Conservation (phyloP, 2,797 vertebrate species). For the Microctenopoma lineatum region DNA sequence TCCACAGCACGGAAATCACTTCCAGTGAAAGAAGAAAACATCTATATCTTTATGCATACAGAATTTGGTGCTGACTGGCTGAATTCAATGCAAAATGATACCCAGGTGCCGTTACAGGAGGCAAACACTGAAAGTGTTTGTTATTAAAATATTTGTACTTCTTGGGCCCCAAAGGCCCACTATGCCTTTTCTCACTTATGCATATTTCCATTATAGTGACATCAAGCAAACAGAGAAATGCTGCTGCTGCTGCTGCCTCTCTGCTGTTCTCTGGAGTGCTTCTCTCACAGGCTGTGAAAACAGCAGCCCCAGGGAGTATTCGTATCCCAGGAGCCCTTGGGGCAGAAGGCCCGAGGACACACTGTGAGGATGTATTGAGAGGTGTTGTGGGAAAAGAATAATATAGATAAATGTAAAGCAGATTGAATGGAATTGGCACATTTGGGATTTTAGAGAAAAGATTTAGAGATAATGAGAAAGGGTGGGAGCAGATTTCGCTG, state of each 20-base stretch:
- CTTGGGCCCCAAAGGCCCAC: conserved; percentile 78
- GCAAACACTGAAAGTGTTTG: conserved; percentile 81
- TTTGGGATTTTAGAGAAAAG: conserved; percentile 68
- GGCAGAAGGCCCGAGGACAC: conserved; percentile 79
- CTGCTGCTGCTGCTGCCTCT: conserved; percentile 60
- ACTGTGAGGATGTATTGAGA: conserved; percentile 64
- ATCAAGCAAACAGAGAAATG: conserved; percentile 78
- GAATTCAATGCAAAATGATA: conserved; percentile 73
- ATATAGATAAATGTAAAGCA: conserved; percentile 71
- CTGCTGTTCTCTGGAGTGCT: conserved; percentile 65
- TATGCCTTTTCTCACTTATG: conserved; percentile 77
- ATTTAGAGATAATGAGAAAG: conserved; percentile 49
- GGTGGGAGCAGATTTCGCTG: not conserved
- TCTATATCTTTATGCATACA: conserved; percentile 70
- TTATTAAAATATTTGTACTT: conserved; percentile 85
- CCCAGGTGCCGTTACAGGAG: conserved; percentile 75
- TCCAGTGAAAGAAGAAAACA: conserved; percentile 74
- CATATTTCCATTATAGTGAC: conserved; percentile 81
- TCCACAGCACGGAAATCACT: conserved; percentile 72
- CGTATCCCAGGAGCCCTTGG: conserved; percentile 79
- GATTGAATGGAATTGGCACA: conserved; percentile 55
- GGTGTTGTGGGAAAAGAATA: conserved; percentile 51
- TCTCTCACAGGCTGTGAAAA: conserved; percentile 77
- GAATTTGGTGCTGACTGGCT: conserved; percentile 56
- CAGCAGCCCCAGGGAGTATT: conserved; percentile 74